Conservation (phyloP, 2,113 vertebrate species). For the Poeciliopsis occidentalis region DNA sequence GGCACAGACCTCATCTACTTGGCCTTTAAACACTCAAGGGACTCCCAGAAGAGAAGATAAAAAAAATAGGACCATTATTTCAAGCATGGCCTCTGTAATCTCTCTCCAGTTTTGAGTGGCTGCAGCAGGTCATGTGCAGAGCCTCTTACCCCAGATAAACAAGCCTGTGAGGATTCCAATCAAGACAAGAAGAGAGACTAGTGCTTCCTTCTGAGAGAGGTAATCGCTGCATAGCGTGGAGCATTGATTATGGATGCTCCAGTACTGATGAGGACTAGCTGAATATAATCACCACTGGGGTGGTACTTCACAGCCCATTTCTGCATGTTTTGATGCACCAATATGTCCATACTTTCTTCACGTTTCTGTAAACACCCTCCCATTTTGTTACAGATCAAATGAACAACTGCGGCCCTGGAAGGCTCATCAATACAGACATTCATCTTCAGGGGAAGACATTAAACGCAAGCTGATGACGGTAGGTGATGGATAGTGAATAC, state of each 20-base stretch:
- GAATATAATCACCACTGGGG: constrained; percentile 38
- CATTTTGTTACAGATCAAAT: constrained; percentile 25
- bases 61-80: constrained; percentile 30
- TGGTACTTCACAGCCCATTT: constrained; percentile 21
- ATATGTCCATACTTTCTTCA: background rate
- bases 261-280: constrained; percentile 57
- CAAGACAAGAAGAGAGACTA: constrained; percentile 50
- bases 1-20: constrained; percentile 28
- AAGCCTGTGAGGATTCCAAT: constrained; percentile 64
- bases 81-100: constrained; percentile 32
- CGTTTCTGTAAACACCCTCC: constrained; percentile 3
- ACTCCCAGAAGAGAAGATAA: constrained; percentile 2
- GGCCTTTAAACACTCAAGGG: constrained; percentile 33
- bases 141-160: constrained; percentile 65
- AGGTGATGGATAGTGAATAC: constrained; percentile 54
- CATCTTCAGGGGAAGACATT: constrained; percentile 15
- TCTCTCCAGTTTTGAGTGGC: constrained; percentile 54
- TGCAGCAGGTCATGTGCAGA: constrained; percentile 49
- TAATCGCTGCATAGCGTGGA: constrained; percentile 57
- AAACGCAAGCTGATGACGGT: constrained; percentile 44
- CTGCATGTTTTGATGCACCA: constrained; percentile 6
- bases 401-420: constrained; percentile 5
- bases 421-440: constrained; percentile 6
- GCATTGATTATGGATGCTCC: constrained; percentile 61
- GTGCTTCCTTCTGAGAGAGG: constrained; percentile 47